A percentile compares a stretch with the other conserved stretches of the same genome.
phyloP scores from a whole-genome alignment of 2,888 invertebrate species.

The Tetragonisca angustula region DNA sequence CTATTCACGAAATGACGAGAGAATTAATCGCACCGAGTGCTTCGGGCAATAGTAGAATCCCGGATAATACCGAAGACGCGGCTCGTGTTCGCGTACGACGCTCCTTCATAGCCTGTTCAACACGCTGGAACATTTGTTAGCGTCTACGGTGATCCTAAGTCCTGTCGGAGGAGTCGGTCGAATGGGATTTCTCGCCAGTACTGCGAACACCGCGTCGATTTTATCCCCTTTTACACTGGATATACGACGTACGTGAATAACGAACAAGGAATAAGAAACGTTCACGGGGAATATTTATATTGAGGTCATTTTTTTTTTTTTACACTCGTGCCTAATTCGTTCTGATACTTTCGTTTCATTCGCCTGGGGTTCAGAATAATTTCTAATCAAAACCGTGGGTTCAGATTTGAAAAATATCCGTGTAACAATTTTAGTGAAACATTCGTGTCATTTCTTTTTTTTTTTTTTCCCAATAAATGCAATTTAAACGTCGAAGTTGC shows the following conservation, averaged over 20 bases:
- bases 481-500: too few relatives aligned
- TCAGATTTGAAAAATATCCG: too few relatives aligned
- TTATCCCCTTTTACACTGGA: neutral
- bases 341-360: neutral
- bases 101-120: conserved; percentile 17
- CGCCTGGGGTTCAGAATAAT: too few relatives aligned
- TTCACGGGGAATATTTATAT: neutral
- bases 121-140: conserved; percentile 34
- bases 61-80: conserved; percentile 15
- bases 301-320: neutral
- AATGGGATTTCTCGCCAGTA: conserved; percentile 13
- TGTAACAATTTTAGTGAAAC: too few relatives aligned
- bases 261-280: neutral
- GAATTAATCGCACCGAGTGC: conserved; percentile 21
- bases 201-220: neutral
- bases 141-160: conserved; percentile 24
- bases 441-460: too few relatives aligned
- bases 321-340: neutral
- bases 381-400: too few relatives aligned
- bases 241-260: neutral
- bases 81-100: conserved; percentile 1
- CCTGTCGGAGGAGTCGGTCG: neutral
- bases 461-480: too few relatives aligned
- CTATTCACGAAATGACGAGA: neutral
- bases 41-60: conserved; percentile 4